Base-by-base conservation (phyloP, 2,888 invertebrate genomes). In the Diadegma fenestrale region DNA sequence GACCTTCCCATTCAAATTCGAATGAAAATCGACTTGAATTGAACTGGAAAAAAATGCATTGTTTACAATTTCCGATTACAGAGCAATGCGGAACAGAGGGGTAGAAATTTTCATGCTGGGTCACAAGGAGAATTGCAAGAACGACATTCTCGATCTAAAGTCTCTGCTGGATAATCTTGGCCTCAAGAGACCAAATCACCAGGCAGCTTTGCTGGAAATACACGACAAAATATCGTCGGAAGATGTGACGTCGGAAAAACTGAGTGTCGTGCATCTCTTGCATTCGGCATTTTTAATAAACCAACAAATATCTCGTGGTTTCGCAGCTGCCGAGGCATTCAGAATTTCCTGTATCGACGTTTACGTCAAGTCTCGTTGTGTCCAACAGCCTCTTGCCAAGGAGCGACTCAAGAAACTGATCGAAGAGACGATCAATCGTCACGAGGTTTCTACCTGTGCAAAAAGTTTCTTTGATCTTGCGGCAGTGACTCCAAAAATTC, bases 21-120 rank as follows among this genome's bases (percentile, higher is more conserved):
- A 37, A 37, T 19, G 19, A 2, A 72, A 37, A 0, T 22, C 17
- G n/a, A n/a, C 1, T 45, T 7, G n/a, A n/a, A n/a, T n/a, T n/a
- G n/a, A n/a, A n/a, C n/a, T n/a, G 54, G 61, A 64, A 6, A 37
- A 6, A 19, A 45, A n/a, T 37, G 71, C 58, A 45, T 14, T 30
- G 45, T 14, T 10, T 22, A 61, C 12, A 37, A 51, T 77, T 69
- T 61, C 71, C 17, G 48, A 63, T 82, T 72, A 78, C 91, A 96
- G 98, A 89, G 99, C 99, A 0, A 99, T 99, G 99, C 96, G 99
- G 84, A 99, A 99, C 94, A 96, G 99, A 91, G 99, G 99, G 3
- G 96, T 99, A 0, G 99, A 99, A 95, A 97, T 99, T 89, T 97
- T 94, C 91, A 92, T 97, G 80, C 91, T 94, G 22, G 92, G 93